Evolutionary conservation across 2,888 invertebrate genomes (phyloP), one percentile per base, ranked within the genome.

Genomic region (Drosophila pseudotalamancana): DNA sequence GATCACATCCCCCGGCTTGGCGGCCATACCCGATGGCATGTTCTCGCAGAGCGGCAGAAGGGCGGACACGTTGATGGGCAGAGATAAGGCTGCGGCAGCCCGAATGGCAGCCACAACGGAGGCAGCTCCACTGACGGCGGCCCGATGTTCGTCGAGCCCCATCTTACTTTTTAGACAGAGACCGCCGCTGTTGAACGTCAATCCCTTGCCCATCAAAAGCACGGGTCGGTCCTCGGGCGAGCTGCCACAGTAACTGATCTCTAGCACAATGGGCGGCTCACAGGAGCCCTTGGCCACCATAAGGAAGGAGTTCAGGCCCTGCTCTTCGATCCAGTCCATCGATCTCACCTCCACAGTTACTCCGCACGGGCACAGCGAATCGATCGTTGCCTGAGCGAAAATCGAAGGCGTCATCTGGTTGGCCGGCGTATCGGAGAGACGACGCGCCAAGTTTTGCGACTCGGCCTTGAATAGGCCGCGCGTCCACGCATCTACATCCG

Each of bases 371-470:
- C 93, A 95, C 19, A 95, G 87, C 46, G 93, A 93, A 75, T 94
- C 94, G 1, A 95, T 93, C n/a, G 94, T 92, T 0, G 93, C 91
- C 89, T 95, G 92, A 0, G 95, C 94, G 89, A 96, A 96, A 56
- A 93, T 92, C 1, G 94, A 93, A 0, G 96, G 96, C 0, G 96
- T 96, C 94, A 96, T 94, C 75, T 93, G 92, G 89, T 96, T 96
- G 9, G 95, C 93, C 0, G 96, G 96, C 4, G 94, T 93, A 83
- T 96, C 96, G 77, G 93, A 93, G 3, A 96, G 90, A 49, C 93
- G 92, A 8, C 96, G 91, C 0, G 95, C 95, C 84, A 95, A 92
- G 88, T 96, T 96, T 90, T 96, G 96, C 0, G 94, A 95, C 61
- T 95, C 93, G 0, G 95, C 95, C 88, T 95, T 94, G 62, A 94